These are phyloP conservation scores for Hyppa rectilinea DNA, from an alignment of 2,888 invertebrate species.

Conservation along the genomic window DNA sequence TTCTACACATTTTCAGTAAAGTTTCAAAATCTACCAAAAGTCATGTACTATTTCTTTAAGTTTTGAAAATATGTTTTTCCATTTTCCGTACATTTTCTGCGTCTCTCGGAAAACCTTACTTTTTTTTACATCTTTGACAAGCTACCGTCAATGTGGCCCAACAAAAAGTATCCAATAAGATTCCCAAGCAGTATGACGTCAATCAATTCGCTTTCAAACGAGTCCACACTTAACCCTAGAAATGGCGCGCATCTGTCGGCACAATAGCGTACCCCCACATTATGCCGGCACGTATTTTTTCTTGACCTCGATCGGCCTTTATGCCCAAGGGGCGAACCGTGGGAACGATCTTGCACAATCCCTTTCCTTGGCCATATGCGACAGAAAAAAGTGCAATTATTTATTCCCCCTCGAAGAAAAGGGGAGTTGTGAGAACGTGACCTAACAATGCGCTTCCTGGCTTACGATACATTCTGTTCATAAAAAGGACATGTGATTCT, in stretches of 20 bases:
- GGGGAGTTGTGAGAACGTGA: constrained; percentile 91
- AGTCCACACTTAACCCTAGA: constrained; percentile 88
- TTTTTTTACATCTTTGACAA: not conserved
- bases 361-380: constrained; percentile 90
- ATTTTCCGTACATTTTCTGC: not conserved
- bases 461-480: constrained; percentile 86
- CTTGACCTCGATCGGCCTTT: constrained; percentile 89
- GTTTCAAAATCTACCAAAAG: not conserved
- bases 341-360: constrained; percentile 89
- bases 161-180: constrained; percentile 59
- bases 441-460: constrained; percentile 91
- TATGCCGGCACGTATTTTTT: constrained; percentile 89
- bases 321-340: constrained; percentile 88
- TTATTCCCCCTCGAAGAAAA: constrained; percentile 90
- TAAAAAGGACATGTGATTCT: constrained; percentile 76
- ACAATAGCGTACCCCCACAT: constrained; percentile 87
- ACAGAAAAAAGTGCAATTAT: constrained; percentile 91
- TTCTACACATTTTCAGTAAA: not conserved
- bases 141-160: not conserved
- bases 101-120: not conserved
- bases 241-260: constrained; percentile 85
- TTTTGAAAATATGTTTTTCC: not conserved
- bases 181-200: constrained; percentile 72
- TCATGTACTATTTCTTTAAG: not conserved
- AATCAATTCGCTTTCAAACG: constrained; percentile 84